Conservation (phyloP, 2,113 vertebrate genomes). For the Delphinapterus leucas region DNA sequence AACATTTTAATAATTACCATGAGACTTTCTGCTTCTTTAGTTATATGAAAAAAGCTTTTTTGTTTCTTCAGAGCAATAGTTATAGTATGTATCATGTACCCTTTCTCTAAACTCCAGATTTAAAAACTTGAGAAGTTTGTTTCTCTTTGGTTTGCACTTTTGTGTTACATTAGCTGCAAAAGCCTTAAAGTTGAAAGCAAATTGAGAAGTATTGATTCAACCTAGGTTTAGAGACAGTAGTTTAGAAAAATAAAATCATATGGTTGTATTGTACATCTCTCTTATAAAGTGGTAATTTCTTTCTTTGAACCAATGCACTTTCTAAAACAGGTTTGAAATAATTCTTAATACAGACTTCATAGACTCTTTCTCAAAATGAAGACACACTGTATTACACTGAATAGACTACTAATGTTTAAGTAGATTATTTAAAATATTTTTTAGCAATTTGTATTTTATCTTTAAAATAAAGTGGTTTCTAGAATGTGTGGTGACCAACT, state of each 20-base stretch:
- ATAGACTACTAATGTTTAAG: background rate
- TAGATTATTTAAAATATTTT: background rate
- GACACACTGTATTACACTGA: background rate
- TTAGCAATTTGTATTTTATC: background rate
- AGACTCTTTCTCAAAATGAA: background rate
- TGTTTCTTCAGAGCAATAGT: background rate
- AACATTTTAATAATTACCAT: background rate
- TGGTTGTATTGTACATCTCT: constrained; percentile 21
- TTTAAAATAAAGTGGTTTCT: background rate
- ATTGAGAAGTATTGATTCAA: constrained; percentile 61
- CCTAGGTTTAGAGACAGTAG: background rate
- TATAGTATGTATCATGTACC: background rate
- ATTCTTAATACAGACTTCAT: constrained; percentile 26
- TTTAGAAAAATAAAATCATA: constrained; percentile 44
- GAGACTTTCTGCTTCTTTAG: background rate
- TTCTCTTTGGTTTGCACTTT: background rate
- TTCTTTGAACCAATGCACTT: background rate
- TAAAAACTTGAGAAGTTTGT: background rate
- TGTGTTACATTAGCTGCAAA: background rate
- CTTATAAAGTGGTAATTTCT: background rate
- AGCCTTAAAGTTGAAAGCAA: constrained; percentile 44
- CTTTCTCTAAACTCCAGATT: background rate
- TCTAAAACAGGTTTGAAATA: background rate
- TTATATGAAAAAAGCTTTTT: background rate
- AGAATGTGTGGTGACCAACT: background rate